Evolutionary conservation across 2,888 invertebrate genomes (phyloP), one percentile per base, ranked within the genome.

Genomic region (Clusia tigrina): DNA sequence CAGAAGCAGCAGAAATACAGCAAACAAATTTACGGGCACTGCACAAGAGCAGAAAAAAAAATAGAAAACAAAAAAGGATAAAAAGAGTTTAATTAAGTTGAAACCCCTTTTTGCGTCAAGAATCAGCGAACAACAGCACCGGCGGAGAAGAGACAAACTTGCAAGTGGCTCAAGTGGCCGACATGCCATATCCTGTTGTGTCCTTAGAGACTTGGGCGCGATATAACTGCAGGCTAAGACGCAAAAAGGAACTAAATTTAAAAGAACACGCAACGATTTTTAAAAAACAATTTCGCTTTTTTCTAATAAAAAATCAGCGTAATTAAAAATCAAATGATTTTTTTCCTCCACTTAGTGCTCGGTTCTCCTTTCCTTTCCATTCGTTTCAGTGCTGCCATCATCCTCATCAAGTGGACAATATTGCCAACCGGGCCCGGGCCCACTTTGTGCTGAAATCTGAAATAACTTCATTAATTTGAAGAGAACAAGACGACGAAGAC

Each of bases 241-340:
- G n/a, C 48, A 58, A 26, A 38, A 20, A 1, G 5, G 22, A 53
- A 38, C 15, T 38, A 54, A 20, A n/a, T 32, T 17, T 20, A n/a
- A 57, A 25, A 42, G 18, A 23, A 57, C 42, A 42, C 42, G 54
- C 32, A 32, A 22, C 22, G 67, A 71, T n/a, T n/a, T n/a, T n/a
- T n/a, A n/a, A n/a, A n/a, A n/a, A n/a, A n/a, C 76, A 71, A 74
- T 73, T 73, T 48, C 76, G 76, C 67, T 72, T 67, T 73, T 58
- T 71, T 76, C 74, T 70, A 69, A 71, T 71, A 69, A 71, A 71
- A 76, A 76, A 76, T 74, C 74, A 69, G 74, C 74, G 76, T 74
- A 74, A 74, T 74, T 74, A 74, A 74, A 74, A 74, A 74, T 74
- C 74, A 74, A 74, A 74, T 74, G 75, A 74, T 76, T 76, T 74